These are phyloP conservation scores for Ecdyonurus torrentis DNA, from an alignment of 2,888 invertebrate species.

Conservation along the genomic window DNA sequence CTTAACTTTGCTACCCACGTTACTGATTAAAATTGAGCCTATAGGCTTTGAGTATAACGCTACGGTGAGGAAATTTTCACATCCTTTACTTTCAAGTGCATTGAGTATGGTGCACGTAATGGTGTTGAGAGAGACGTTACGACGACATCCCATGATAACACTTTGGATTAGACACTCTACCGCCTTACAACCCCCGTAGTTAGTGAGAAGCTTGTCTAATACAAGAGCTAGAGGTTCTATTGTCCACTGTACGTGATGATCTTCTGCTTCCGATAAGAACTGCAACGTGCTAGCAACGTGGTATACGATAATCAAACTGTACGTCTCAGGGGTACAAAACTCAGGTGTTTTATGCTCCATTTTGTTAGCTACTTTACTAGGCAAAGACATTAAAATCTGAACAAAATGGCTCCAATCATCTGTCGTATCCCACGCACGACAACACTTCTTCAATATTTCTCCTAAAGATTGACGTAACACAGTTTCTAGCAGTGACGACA, in stretches of 20 bases:
- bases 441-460: constrained; percentile 7
- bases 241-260: constrained; percentile 15
- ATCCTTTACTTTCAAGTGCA: not conserved
- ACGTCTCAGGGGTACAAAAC: constrained; percentile 38
- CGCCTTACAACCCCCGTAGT: constrained; percentile 29
- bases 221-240: constrained; percentile 34
- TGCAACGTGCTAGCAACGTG: constrained; percentile 42
- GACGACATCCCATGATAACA: constrained; percentile 32
- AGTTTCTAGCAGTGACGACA: constrained; percentile 11
- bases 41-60: not conserved
- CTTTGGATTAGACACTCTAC: constrained; percentile 36
- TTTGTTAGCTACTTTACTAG: constrained; percentile 52
- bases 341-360: constrained; percentile 35
- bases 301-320: constrained; percentile 37
- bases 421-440: not conserved
- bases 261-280: constrained; percentile 32
- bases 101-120: constrained; percentile 10
- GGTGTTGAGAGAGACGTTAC: constrained; percentile 16
- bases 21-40: constrained; percentile 19
- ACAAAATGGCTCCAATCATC: constrained; percentile 35
- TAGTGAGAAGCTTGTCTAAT: constrained; percentile 40
- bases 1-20: constrained; percentile 32
- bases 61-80: not conserved
- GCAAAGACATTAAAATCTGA: constrained; percentile 46
- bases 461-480: constrained; percentile 8